Evolutionary conservation across 2,797 vertebrate genomes (phyloP).

Genomic region (Gadopsis marmoratus): DNA sequence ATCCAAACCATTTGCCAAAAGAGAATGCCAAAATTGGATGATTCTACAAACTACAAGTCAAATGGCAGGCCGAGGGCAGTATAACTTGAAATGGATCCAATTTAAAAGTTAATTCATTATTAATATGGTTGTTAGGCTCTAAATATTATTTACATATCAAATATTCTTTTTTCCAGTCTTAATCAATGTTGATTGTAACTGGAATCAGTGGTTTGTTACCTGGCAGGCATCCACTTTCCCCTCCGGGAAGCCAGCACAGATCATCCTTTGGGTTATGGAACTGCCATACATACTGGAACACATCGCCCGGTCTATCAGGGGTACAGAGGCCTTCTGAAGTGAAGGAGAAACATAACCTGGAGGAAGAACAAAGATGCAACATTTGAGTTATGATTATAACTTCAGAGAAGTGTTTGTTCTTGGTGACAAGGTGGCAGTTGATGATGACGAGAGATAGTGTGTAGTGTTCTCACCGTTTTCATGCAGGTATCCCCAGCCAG

Average conservation of each 20-base stretch:
- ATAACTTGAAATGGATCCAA: not conserved
- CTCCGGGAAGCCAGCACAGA: conserved; percentile 88
- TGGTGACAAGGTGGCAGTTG: not conserved
- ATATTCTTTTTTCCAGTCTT: not conserved
- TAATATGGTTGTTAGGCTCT: not conserved
- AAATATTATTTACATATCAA: not conserved
- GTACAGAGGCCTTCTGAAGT: conserved; percentile 87
- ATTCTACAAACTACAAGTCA: not conserved
- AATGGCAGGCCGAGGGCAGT: not conserved
- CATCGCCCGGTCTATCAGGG: conserved; percentile 74
- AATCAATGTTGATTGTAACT: not conserved
- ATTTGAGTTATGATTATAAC: not conserved
- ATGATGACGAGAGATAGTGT: not conserved
- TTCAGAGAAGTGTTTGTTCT: not conserved
- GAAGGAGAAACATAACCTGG: conserved; percentile 78
- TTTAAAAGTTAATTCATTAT: not conserved
- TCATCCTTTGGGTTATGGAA: conserved; percentile 86
- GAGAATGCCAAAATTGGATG: not conserved
- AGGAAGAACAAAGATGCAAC: conserved; percentile 13
- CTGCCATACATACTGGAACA: conserved; percentile 88
- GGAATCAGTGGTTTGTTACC: conserved; percentile 76
- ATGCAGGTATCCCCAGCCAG: conserved; percentile 90
- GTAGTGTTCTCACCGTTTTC: conserved; percentile 79
- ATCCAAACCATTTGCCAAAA: not conserved
- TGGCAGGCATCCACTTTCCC: conserved; percentile 93